Evolutionary conservation across 2,113 vertebrate species (phyloP).

Genomic region (Poeciliopsis turrubarensis): DNA sequence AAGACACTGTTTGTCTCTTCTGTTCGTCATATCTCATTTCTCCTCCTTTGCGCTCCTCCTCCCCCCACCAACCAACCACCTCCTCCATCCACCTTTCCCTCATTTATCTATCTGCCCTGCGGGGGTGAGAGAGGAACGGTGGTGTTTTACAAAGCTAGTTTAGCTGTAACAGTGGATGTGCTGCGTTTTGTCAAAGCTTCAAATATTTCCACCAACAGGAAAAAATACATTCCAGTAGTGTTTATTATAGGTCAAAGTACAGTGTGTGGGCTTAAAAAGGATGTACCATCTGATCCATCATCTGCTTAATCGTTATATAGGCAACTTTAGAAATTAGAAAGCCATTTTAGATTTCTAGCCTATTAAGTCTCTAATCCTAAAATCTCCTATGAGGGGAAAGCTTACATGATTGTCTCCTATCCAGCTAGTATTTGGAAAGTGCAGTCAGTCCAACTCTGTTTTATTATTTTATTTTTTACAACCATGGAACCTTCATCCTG

Average conservation of each 20-base stretch:
- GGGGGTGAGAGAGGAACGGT: constrained; percentile 28
- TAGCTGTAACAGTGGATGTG: constrained; percentile 45
- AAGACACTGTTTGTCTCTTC: constrained; percentile 67
- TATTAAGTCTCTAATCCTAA: constrained; percentile 62
- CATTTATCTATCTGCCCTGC: constrained; percentile 39
- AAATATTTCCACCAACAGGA: constrained; percentile 38
- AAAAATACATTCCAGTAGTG: constrained; percentile 40
- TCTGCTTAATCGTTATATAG: constrained; percentile 48
- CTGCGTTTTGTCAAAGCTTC: constrained; percentile 64
- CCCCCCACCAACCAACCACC: neutral
- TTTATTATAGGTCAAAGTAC: constrained; percentile 68
- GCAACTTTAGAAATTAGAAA: constrained; percentile 59
- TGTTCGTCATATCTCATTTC: constrained; percentile 56
- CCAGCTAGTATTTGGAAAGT: constrained; percentile 14
- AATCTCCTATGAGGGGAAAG: constrained; percentile 39
- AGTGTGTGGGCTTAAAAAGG: constrained; percentile 53
- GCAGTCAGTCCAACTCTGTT: constrained; percentile 1
- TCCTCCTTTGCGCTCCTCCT: neutral
- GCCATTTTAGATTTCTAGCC: constrained; percentile 64
- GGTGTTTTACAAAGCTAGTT: constrained; percentile 51
- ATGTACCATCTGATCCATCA: constrained; percentile 51
- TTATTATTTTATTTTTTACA: constrained; percentile 10
- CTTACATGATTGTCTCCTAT: constrained; percentile 43
- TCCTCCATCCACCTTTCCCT: neutral
- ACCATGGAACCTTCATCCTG: constrained; percentile 28